These are phyloP conservation scores for Otolemur garnettii DNA, from an alignment of 2,113 vertebrate genomes.

Conservation along the genomic window DNA sequence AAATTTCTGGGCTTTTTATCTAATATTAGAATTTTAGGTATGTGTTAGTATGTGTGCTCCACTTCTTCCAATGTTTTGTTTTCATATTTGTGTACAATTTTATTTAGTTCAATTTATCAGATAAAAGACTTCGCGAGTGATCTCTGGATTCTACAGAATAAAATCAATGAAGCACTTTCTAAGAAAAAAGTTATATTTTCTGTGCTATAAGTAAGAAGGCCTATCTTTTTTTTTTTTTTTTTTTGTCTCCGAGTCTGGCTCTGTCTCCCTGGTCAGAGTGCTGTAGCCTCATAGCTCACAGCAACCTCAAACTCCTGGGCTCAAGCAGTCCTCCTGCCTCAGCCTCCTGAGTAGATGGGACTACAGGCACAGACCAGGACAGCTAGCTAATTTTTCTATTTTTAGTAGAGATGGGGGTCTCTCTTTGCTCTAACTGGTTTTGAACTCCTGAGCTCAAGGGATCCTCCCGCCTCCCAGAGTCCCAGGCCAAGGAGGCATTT, in stretches of 20 bases:
- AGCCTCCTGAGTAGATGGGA: too few species aligned
- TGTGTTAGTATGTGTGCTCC: not conserved
- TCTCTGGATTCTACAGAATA: not conserved
- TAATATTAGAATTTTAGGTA: slow-evolving; percentile 30
- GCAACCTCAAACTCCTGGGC: too few species aligned
- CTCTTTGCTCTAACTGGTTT: too few species aligned
- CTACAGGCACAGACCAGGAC: too few species aligned
- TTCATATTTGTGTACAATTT: slow-evolving; percentile 43
- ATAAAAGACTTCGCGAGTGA: slow-evolving; percentile 27
- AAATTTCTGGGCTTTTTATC: not conserved
- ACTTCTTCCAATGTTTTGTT: slow-evolving; percentile 10
- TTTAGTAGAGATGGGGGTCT: too few species aligned
- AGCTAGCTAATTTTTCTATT: too few species aligned
- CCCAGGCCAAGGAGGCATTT: not conserved
- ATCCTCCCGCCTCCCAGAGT: too few species aligned
- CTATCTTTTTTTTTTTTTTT: not conserved
- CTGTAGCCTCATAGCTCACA: too few species aligned
- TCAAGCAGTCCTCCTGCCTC: too few species aligned
- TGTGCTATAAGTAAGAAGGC: not conserved
- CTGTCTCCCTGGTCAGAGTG: too few species aligned
- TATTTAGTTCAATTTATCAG: slow-evolving; percentile 36
- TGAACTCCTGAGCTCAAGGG: too few species aligned
- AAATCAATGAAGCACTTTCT: not conserved
- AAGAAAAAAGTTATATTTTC: not conserved
- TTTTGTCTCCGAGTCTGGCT: too few species aligned